Evolutionary conservation across 1,140 invertebrate species (phyloP).

Genomic region (Eumaeus atala): DNA sequence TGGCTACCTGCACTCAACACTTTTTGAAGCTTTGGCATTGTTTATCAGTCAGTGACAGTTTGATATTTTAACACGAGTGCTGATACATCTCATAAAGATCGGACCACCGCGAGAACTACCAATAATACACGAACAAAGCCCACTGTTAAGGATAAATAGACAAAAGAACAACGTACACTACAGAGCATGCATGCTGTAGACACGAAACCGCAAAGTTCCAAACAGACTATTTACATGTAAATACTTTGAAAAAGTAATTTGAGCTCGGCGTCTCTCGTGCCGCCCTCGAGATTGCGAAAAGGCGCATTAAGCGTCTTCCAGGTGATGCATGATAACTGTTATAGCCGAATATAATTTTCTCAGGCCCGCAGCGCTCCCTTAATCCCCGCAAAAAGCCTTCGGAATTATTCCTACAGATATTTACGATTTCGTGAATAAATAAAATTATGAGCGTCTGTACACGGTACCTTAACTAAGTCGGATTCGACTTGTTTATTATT

Average conservation of each 20-base stretch:
- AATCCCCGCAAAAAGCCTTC: constrained; percentile 72
- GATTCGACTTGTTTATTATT: constrained; percentile 65
- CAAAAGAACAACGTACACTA: not conserved
- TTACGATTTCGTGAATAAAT: constrained; percentile 72
- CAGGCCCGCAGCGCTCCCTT: constrained; percentile 62
- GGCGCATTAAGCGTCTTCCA: constrained; percentile 69
- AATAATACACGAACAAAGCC: too few relatives aligned
- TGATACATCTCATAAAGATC: too few relatives aligned
- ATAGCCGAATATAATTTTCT: constrained; percentile 73
- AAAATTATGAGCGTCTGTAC: constrained; percentile 65
- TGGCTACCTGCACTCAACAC: too few relatives aligned
- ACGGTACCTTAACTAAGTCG: constrained; percentile 63
- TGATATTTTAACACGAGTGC: too few relatives aligned
- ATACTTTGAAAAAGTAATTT: constrained; percentile 74
- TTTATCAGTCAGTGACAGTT: too few relatives aligned
- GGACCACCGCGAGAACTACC: too few relatives aligned
- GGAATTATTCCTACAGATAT: constrained; percentile 70
- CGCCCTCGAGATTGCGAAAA: constrained; percentile 72
- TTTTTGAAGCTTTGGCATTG: too few relatives aligned
- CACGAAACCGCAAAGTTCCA: constrained; percentile 36
- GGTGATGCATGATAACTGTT: constrained; percentile 75
- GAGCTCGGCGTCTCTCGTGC: constrained; percentile 51
- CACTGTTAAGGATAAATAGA: too few relatives aligned
- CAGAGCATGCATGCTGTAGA: not conserved
- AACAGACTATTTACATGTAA: constrained; percentile 69